A percentile compares a stretch with the other conserved stretches of the same genome.
Evolutionary conservation across 2,113 vertebrate genomes (phyloP).

Genomic region (Cephalopholis sonnerati): DNA sequence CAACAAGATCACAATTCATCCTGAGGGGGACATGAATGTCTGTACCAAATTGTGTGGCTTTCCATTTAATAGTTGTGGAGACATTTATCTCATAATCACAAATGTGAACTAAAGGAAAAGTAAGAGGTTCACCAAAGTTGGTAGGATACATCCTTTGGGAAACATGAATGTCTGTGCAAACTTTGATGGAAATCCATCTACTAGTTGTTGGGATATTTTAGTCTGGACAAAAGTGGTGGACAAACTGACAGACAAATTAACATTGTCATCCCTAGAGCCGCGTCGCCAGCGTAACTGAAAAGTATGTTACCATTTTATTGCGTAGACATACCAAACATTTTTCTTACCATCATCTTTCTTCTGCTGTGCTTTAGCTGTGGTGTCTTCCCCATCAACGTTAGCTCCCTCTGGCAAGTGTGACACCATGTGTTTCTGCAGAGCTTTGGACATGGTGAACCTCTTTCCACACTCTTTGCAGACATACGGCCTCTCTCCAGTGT

Average conservation of each 20-base stretch:
- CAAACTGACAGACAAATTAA: background rate
- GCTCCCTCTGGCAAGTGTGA: conserved; percentile 68
- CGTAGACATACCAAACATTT: background rate
- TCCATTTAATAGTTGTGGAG: background rate
- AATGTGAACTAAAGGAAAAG: background rate
- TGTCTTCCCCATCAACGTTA: conserved; percentile 17
- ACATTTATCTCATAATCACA: background rate
- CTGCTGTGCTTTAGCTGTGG: conserved; percentile 34
- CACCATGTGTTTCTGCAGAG: conserved; percentile 78
- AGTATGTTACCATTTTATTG: background rate
- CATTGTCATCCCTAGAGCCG: background rate
- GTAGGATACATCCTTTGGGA: background rate
- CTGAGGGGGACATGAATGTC: background rate
- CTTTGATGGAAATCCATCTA: background rate
- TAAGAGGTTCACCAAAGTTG: background rate
- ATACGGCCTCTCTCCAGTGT: conserved; percentile 85
- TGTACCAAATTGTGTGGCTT: background rate
- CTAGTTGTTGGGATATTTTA: background rate
- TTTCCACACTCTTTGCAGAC: conserved; percentile 84
- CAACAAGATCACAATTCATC: background rate
- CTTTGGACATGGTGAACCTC: conserved; percentile 80
- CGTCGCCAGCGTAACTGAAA: no score
- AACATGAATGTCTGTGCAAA: background rate
- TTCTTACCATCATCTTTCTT: conserved; percentile 75
- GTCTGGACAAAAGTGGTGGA: background rate